phyloP scores from a whole-genome alignment of 2,888 invertebrate species.

The Euplagia quadripunctaria region DNA sequence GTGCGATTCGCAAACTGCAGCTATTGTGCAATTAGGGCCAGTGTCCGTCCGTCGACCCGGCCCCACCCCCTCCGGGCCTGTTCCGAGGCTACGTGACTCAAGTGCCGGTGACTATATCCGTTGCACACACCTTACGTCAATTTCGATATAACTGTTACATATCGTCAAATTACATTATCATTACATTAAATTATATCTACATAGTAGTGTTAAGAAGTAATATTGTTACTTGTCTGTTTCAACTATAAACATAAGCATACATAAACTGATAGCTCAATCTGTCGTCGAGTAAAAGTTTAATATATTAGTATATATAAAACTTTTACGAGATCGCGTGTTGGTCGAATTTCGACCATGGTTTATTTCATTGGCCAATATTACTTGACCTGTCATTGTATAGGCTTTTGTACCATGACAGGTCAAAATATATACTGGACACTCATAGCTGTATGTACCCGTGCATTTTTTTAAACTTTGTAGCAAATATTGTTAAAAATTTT shows the following conservation, averaged over 20 bases:
- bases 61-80: conserved; percentile 61
- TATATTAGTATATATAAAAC: neutral
- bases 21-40: conserved; percentile 78
- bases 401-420: too few species aligned
- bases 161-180: conserved; percentile 11
- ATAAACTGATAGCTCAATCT: too few species aligned
- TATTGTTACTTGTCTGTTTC: neutral
- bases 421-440: too few species aligned
- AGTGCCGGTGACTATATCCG: conserved; percentile 67
- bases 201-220: neutral
- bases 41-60: conserved; percentile 64
- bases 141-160: conserved; percentile 41
- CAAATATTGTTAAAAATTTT: too few species aligned
- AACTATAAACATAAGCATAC: neutral
- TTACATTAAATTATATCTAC: conserved; percentile 2
- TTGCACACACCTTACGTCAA: conserved; percentile 70
- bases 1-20: conserved; percentile 60
- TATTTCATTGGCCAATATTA: too few species aligned
- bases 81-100: conserved; percentile 75
- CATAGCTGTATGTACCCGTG: too few species aligned
- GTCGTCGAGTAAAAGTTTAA: neutral
- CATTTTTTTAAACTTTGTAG: too few species aligned
- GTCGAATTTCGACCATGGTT: too few species aligned
- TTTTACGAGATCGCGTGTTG: too few species aligned
- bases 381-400: too few species aligned